Conservation (phyloP, 53 echinoderm and acorn worm species). For the Crossaster papposus region DNA sequence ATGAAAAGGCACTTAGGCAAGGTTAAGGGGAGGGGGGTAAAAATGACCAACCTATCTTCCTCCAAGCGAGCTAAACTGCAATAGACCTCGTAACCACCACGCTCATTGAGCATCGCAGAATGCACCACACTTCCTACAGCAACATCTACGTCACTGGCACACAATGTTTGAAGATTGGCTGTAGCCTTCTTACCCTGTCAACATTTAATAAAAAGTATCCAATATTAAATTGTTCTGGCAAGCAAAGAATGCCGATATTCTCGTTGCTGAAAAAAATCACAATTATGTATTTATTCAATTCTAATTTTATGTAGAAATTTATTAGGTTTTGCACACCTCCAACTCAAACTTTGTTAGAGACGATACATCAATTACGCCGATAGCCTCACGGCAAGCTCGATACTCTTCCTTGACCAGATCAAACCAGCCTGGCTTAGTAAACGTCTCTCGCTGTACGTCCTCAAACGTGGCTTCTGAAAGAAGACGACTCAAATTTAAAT, state of each 20-base stretch:
- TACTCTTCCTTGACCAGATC: slow-evolving; percentile 86
- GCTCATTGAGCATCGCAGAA: slow-evolving; percentile 90
- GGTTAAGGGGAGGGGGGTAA: not conserved
- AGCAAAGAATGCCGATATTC: no score
- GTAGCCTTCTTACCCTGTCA: slow-evolving; percentile 56
- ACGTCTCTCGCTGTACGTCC: slow-evolving; percentile 72
- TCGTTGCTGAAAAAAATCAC: no score
- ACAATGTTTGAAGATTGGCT: slow-evolving; percentile 77
- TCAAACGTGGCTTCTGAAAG: slow-evolving; percentile 78
- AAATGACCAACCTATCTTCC: slow-evolving; percentile 70
- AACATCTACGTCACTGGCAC: slow-evolving; percentile 91
- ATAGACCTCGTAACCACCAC: slow-evolving; percentile 92
- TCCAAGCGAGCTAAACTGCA: slow-evolving; percentile 86
- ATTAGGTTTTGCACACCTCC: slow-evolving; percentile 65
- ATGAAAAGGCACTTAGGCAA: not conserved
- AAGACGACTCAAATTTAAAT: not conserved
- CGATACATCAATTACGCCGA: slow-evolving; percentile 94
- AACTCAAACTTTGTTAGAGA: slow-evolving; percentile 94
- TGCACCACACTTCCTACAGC: slow-evolving; percentile 86
- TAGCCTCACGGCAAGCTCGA: slow-evolving; percentile 91
- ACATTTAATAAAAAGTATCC: no score
- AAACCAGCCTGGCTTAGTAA: slow-evolving; percentile 95
- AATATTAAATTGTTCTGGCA: no score
- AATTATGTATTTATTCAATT: no score
- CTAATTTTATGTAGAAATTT: no score